Conservation (phyloP, 2,888 invertebrate species). For the Cyclophora punctaria region DNA sequence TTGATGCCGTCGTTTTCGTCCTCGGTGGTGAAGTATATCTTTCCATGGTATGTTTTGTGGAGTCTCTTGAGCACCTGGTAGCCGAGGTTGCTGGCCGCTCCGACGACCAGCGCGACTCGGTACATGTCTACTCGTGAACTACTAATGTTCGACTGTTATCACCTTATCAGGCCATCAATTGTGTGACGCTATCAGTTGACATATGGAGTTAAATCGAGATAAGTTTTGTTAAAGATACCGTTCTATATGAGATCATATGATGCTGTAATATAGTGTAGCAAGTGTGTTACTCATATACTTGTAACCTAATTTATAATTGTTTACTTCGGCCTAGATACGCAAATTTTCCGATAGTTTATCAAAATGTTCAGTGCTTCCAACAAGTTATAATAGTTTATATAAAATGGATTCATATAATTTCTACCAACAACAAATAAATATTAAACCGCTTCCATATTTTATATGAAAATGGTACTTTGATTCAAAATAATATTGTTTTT, state of each 20-base stretch:
- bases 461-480: no score
- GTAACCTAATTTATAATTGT: no score
- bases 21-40: constrained; percentile 64
- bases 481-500: no score
- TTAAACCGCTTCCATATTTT: no score
- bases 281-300: no score
- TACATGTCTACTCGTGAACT: constrained; percentile 52
- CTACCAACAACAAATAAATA: no score
- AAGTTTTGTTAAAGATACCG: constrained; percentile 37
- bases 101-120: constrained; percentile 60
- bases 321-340: no score
- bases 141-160: constrained; percentile 40
- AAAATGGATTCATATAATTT: no score
- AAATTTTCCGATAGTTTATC: no score
- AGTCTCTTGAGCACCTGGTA: constrained; percentile 59
- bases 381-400: no score
- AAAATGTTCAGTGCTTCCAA: no score
- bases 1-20: constrained; percentile 52
- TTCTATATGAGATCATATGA: constrained; percentile 34
- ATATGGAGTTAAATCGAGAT: constrained; percentile 37
- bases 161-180: constrained; percentile 57
- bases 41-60: constrained; percentile 43
- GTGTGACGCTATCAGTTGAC: constrained; percentile 43
- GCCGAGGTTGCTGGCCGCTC: constrained; percentile 61
- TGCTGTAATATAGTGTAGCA: constrained; percentile 23